phyloP scores from a whole-genome alignment of 2,797 vertebrate genomes.

The Tokudaia muenninki region DNA sequence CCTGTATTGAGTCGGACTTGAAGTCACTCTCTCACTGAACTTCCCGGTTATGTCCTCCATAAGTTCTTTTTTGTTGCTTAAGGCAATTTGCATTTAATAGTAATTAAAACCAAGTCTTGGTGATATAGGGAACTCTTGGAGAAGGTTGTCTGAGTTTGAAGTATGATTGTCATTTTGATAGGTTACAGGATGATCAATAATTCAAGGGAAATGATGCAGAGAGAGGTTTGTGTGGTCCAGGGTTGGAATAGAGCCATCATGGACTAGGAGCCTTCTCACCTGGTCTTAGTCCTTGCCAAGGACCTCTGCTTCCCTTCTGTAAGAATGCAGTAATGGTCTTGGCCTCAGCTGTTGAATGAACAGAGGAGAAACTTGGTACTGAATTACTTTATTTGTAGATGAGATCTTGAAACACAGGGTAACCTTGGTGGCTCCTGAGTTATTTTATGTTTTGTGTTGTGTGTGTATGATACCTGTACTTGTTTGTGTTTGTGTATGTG shows the following conservation, averaged over 20 bases:
- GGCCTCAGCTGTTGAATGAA: neutral
- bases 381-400: slow-evolving; percentile 20
- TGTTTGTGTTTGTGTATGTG: neutral
- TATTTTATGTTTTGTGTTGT: neutral
- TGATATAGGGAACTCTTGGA: neutral
- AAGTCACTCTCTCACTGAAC: neutral
- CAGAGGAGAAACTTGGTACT: neutral
- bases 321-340: neutral
- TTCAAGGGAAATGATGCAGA: neutral
- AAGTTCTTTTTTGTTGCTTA: slow-evolving; percentile 24
- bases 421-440: neutral
- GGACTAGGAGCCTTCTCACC: neutral
- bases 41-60: neutral
- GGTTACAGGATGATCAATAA: neutral
- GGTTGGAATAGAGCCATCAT: neutral
- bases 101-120: neutral
- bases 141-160: slow-evolving; percentile 21
- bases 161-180: neutral
- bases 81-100: slow-evolving; percentile 9
- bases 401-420: neutral
- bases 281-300: too few relatives aligned
- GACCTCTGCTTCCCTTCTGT: neutral
- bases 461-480: neutral
- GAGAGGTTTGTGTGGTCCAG: neutral
- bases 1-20: neutral